Evolutionary conservation across 2,888 invertebrate genomes (phyloP), one percentile per base, ranked within the genome.

Genomic region (Theodoxus fluviatilis): DNA sequence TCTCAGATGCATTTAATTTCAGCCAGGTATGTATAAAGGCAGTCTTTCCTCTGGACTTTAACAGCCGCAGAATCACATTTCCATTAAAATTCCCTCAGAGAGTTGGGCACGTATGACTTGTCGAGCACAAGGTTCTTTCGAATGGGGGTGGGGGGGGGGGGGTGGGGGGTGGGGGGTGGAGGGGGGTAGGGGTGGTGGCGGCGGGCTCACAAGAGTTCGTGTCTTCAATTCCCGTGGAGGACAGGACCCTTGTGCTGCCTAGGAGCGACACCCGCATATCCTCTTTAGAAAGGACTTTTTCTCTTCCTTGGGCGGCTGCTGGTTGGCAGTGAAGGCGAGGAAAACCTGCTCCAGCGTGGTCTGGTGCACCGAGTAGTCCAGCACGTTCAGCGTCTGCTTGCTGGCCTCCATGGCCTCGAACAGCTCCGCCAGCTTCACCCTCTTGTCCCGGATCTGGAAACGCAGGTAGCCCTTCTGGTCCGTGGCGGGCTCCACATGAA

Each of bases 381-480:
- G 82, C 47, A 86, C 83, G 43, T 78, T 70, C 65, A 80, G 78
- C 64, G 76, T 61, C 7, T 52, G 64, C 72, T 81, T 82, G 37
- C 83, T 81, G 37, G 75, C 67, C 74, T 87, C 87, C 82, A 87
- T 83, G 43, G 78, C 75, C 4, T 80, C 81, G 76, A 87, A 87
- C 25, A 87, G 79, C 68, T 82, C 77, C 1, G 86, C 83, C 71
- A 87, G 76, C 18, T 83, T 82, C 31, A 85, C 79, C 66, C 75
- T 75, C 9, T 78, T 75, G 69, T 85, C 81, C 31, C 81, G 80
- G 49, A 87, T 81, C 65, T 73, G 71, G 15, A 73, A 65, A 43
- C 71, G 73, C n/a, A n/a, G 72, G 64, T 76, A 75, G 74, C 85
- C 86, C 80, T 87, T 92, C 91, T 93, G 92, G 79, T 92, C 91